These are phyloP conservation scores for Formica exsecta DNA, from an alignment of 1,140 invertebrate species.

Conservation along the genomic window DNA sequence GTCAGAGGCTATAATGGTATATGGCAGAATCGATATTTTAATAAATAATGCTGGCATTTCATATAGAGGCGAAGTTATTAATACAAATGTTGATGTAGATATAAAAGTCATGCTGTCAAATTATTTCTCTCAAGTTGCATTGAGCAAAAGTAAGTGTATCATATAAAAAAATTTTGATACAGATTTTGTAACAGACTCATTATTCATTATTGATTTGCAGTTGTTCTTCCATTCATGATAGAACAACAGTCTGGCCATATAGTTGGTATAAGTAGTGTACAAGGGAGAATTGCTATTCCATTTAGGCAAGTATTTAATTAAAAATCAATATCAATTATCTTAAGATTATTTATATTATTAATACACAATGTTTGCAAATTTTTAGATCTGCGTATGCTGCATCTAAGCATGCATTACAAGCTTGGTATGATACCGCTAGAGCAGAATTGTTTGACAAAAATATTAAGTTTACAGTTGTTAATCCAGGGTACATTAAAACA, in stretches of 20 bases:
- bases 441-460: conserved; percentile 92
- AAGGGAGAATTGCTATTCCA: conserved; percentile 96
- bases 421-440: conserved; percentile 94
- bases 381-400: conserved; percentile 94
- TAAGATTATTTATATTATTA: background rate
- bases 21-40: conserved; percentile 94
- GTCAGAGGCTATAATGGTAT: conserved; percentile 89
- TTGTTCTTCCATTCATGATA: conserved; percentile 94
- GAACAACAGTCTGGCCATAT: conserved; percentile 93
- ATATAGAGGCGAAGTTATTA: conserved; percentile 91
- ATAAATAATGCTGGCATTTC: conserved; percentile 97
- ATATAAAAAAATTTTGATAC: background rate
- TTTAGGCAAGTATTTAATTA: conserved; percentile 87
- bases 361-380: conserved; percentile 7
- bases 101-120: conserved; percentile 96
- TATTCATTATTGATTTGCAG: conserved; percentile 86
- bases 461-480: conserved; percentile 93
- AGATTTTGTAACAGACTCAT: conserved; percentile 5
- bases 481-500: conserved; percentile 96
- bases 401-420: conserved; percentile 97
- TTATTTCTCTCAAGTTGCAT: conserved; percentile 96
- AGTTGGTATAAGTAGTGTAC: conserved; percentile 96
- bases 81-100: conserved; percentile 95
- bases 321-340: background rate
- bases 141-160: conserved; percentile 93